Evolutionary conservation across 2,888 invertebrate genomes (phyloP), one percentile per base, ranked within the genome.

Genomic region (Sepioteuthis lessoniana): DNA sequence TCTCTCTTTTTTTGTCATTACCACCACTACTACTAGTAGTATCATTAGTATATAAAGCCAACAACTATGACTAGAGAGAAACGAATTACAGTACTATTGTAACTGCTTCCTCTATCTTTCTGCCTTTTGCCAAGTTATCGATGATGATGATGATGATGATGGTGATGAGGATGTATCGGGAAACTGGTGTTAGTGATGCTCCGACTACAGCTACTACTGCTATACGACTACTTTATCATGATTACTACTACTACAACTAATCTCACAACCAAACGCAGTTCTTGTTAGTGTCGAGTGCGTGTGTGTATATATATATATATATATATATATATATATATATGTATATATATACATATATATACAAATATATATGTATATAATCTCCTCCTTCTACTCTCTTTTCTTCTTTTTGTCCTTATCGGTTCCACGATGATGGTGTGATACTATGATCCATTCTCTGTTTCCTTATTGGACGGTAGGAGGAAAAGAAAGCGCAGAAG

Each of bases 171-270:
- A 25, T 91, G 91, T 38, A 91, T 91, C 4, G 42, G 13, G 25
- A 38, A 91, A 38, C 91, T 38, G 19, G 38, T 38, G 42, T n/a
- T 10, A 37, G 38, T 91, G n/a, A 76, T 76, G 76, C 76, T 76
- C n/a, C 76, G 76, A 76, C 76, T 76, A 21, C 55, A 55, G 55
- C 25, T 55, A 55, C 55, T 55, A 76, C 38, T 91, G 19, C 42
- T 38, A n/a, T n/a, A 37, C 38, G 25, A 42, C 91, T 91, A 91
- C 91, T 91, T 76, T 31, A 76, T 76, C 76, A 76, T 31, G 76
- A 76, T 76, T 76, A 91, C 31, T 37, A 91, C 91, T 91, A 91
- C 91, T 91, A 91, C n/a, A 31, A n/a, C 19, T 91, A 91, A 91
- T 37, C 76, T 76, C 31, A 76, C 13, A n/a, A 76, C 76, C n/a